Evolutionary conservation across 2,888 invertebrate genomes (phyloP).

Genomic region (Steinernema hermaphroditum): DNA sequence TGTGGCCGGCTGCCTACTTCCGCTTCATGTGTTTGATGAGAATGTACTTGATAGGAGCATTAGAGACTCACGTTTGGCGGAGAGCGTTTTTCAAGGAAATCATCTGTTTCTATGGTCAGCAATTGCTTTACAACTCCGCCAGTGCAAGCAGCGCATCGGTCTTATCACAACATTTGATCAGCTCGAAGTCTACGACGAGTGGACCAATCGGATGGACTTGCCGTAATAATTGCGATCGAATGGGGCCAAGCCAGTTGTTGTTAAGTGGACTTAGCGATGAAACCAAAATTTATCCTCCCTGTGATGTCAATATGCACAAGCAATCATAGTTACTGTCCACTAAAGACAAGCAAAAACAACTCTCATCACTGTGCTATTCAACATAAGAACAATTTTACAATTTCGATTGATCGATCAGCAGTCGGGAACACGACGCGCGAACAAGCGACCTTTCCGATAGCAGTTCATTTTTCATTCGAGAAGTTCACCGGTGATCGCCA

Average conservation of each 20-base stretch:
- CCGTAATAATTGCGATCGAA: neutral
- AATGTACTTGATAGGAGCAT: neutral
- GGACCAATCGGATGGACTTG: neutral
- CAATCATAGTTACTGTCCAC: neutral
- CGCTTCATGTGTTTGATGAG: neutral
- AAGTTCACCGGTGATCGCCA: neutral
- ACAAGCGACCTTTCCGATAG: slow-evolving; percentile 11
- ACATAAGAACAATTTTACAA: slow-evolving; percentile 18
- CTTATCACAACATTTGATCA: slow-evolving; percentile 7
- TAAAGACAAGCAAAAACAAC: neutral
- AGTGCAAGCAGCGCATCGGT: neutral
- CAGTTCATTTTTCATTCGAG: slow-evolving; percentile 11
- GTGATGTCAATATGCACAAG: neutral
- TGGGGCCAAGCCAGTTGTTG: neutral
- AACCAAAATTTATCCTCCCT: neutral
- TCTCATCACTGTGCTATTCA: neutral
- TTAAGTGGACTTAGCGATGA: neutral
- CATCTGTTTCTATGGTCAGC: neutral
- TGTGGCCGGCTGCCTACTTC: slow-evolving; percentile 8
- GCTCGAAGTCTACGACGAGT: neutral
- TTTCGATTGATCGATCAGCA: slow-evolving; percentile 13
- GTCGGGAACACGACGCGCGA: slow-evolving; percentile 14
- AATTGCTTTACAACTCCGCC: neutral
- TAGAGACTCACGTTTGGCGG: neutral
- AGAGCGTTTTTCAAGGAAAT: neutral